phyloP scores from a whole-genome alignment of 1,140 invertebrate genomes.

The Pteromalus puparum region DNA sequence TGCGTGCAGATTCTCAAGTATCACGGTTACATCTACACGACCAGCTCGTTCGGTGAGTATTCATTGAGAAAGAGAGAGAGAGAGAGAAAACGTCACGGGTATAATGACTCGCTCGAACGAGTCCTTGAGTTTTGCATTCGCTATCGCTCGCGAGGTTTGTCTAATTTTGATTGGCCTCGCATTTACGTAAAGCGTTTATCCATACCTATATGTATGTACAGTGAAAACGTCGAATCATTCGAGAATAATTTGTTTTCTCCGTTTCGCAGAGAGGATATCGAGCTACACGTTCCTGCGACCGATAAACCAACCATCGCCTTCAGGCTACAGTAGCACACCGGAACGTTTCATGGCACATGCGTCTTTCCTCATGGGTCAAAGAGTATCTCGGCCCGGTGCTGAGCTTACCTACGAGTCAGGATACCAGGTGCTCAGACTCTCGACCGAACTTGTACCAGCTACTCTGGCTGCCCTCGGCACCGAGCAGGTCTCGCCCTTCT shows the following conservation, averaged over 20 bases:
- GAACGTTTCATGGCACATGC: constrained; percentile 82
- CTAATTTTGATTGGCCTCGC: constrained; percentile 35
- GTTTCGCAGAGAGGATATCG: constrained; percentile 81
- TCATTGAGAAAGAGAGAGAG: not conserved
- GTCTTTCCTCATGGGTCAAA: constrained; percentile 83
- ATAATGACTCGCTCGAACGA: not conserved
- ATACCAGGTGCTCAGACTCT: constrained; percentile 86
- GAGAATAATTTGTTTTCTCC: not conserved
- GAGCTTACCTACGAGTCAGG: constrained; percentile 79
- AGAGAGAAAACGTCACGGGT: constrained; percentile 41
- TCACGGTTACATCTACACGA: constrained; percentile 83
- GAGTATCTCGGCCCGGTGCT: constrained; percentile 77
- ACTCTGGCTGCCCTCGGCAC: constrained; percentile 84
- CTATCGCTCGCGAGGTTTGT: not conserved
- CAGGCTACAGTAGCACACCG: constrained; percentile 75
- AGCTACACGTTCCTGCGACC: constrained; percentile 84
- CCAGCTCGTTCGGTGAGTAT: constrained; percentile 89
- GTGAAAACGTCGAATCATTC: not conserved
- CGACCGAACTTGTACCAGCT: constrained; percentile 90
- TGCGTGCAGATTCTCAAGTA: constrained; percentile 85
- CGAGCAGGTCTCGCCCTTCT: constrained; percentile 85
- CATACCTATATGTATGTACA: not conserved
- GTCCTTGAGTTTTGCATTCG: not conserved
- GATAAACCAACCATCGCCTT: constrained; percentile 73
- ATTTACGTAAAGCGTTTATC: constrained; percentile 5